Evolutionary conservation across 2,888 invertebrate species (phyloP), one percentile per base, ranked within the genome.

Genomic region (Drosophila trichaetosa): DNA sequence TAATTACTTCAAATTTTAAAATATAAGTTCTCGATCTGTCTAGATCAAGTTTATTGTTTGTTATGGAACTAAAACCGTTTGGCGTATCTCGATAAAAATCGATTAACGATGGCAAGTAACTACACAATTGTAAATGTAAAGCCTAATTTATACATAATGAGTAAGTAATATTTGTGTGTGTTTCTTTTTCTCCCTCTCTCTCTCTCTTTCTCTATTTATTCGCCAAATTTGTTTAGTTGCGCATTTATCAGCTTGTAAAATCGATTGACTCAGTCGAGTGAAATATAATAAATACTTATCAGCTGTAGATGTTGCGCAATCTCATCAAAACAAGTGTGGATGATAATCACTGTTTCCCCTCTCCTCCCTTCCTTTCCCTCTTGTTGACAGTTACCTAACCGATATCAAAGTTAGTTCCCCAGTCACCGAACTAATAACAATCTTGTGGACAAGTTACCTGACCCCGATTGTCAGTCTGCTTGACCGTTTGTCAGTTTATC

Each of bases 201-300:
- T 6, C 13, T 13, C 21, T 21, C 21, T 46, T 13, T 40, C 40
- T n/a, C 2, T 21, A 0, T 21, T 21, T 21, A 10, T 21, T 5
- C 11, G 21, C 21, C 1, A 5, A 21, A 21, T 56, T 31, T 57
- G 2, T 21, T 3, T 5, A 34, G 33, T 53, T 24, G 10, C 16
- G 34, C 56, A 29, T 13, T 38, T 56, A 56, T 38, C 27, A 38
- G n/a, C 38, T 38, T 16, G 24, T 42, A 40, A 71, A 63, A 21
- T 11, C 5, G 11, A 2, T 11, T 42, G 27, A 11, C 21, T 42
- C 21, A 11, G 52, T 63, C 58, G 31, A 31, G 73, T 76, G 59
- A 21, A 48, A 58, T 51, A 21, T 36, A 33, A 68, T 60, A 49
- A 49, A 34, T 31, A 27, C 57, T 78, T 77, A 78, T 78, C 70